Percentiles rank a stretch among this genome's conserved stretches.
phyloP scores from a whole-genome alignment of 2,797 vertebrate species.

The Poeciliopsis paucimaculata region DNA sequence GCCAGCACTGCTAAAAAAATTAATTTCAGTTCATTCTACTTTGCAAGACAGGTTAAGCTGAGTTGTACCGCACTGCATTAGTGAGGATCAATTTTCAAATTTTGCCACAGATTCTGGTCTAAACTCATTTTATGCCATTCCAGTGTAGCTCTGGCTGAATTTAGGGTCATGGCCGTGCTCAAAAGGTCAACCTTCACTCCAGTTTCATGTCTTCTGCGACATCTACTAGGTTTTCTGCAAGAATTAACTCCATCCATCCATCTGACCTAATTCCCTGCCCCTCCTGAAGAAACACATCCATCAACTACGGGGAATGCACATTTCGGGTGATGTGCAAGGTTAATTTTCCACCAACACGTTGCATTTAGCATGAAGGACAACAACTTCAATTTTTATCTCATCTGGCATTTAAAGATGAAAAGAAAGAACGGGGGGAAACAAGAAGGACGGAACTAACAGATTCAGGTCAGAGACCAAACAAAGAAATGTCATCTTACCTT shows the following conservation, averaged over 20 bases:
- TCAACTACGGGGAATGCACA: not conserved
- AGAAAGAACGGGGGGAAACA: not conserved
- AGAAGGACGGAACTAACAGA: not conserved
- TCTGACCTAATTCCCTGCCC: not conserved
- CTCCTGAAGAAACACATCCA: not conserved
- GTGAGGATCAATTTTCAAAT: not conserved
- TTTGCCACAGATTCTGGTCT: not conserved
- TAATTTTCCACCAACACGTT: not conserved
- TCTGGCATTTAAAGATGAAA: not conserved
- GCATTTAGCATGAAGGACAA: not conserved
- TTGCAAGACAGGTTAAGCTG: not conserved
- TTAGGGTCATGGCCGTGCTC: not conserved
- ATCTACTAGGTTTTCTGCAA: not conserved
- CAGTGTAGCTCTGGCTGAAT: not conserved
- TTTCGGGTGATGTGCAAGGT: not conserved
- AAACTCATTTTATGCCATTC: not conserved
- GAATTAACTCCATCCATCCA: not conserved
- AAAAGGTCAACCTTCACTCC: not conserved
- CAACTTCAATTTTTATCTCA: not conserved
- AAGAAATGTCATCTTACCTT: conserved; percentile 79
- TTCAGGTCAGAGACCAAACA: not conserved
- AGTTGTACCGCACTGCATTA: not conserved
- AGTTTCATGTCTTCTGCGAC: not conserved
- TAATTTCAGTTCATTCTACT: not conserved
- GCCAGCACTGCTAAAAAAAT: not conserved